phyloP scores from a whole-genome alignment of 2,113 vertebrate genomes.

The Pygoscelis adeliae region DNA sequence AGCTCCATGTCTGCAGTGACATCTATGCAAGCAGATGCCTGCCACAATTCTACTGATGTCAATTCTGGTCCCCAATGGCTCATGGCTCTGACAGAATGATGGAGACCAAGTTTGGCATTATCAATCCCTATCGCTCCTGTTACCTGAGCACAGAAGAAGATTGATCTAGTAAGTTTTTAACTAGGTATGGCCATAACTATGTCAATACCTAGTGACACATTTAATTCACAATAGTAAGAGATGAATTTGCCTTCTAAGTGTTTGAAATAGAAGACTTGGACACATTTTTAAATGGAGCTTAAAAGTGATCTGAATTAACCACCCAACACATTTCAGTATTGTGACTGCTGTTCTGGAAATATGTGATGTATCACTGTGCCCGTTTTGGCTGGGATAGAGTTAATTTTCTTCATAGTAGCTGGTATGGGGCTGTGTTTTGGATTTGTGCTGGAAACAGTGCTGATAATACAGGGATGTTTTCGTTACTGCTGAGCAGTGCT shows the following conservation, averaged over 20 bases:
- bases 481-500: too few species aligned
- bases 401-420: too few species aligned
- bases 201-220: background rate
- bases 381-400: too few species aligned
- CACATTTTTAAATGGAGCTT: background rate
- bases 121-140: background rate
- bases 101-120: background rate
- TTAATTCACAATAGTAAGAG: background rate
- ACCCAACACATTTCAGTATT: background rate
- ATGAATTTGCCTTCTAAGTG: background rate
- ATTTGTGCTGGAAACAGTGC: too few species aligned
- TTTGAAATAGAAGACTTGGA: background rate
- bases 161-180: background rate
- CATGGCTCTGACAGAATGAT: fast-evolving
- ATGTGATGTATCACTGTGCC: background rate
- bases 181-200: background rate
- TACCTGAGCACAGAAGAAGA: background rate
- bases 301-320: background rate
- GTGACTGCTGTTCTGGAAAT: background rate
- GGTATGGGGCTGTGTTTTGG: too few species aligned
- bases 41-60: background rate
- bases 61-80: background rate
- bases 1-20: background rate
- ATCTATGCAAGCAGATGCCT: background rate
- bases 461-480: too few species aligned